Conservation (phyloP, 1,140 invertebrate species). For the Drosophila insularis region DNA sequence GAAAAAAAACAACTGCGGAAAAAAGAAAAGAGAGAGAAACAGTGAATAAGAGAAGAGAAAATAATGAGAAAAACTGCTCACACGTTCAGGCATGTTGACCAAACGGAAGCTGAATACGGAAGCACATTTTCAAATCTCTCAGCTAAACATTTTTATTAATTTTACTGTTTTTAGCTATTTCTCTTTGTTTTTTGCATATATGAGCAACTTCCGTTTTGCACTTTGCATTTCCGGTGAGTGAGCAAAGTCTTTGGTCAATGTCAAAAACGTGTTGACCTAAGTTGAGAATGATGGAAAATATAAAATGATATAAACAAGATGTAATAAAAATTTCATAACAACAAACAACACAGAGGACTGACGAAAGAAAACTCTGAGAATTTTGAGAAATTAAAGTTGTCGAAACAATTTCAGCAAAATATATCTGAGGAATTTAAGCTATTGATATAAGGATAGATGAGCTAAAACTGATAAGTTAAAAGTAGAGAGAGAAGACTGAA, state of each 20-base stretch:
- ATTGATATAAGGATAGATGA: no score
- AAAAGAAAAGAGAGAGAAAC: background rate
- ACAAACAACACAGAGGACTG: no score
- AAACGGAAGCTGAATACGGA: slow-evolving; percentile 49
- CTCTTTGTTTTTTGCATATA: slow-evolving; percentile 9
- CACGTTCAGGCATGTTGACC: background rate
- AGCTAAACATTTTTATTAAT: slow-evolving; percentile 30
- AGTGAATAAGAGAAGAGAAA: background rate
- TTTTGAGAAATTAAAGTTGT: no score
- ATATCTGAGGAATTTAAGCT: no score
- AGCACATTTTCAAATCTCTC: slow-evolving; percentile 37
- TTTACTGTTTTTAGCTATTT: background rate
- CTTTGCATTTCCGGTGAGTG: slow-evolving; percentile 65
- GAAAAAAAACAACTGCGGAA: background rate
- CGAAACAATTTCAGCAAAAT: no score
- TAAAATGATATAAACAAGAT: background rate
- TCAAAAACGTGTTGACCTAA: slow-evolving; percentile 13
- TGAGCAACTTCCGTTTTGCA: slow-evolving; percentile 70
- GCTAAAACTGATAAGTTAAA: no score
- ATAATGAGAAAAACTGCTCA: background rate
- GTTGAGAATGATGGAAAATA: background rate
- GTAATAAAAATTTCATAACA: no score
- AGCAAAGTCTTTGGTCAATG: slow-evolving; percentile 30
- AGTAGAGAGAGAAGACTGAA: no score
- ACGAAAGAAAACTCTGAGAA: no score